Conservation (phyloP, 1,140 invertebrate genomes). For the Ephestia elutella region DNA sequence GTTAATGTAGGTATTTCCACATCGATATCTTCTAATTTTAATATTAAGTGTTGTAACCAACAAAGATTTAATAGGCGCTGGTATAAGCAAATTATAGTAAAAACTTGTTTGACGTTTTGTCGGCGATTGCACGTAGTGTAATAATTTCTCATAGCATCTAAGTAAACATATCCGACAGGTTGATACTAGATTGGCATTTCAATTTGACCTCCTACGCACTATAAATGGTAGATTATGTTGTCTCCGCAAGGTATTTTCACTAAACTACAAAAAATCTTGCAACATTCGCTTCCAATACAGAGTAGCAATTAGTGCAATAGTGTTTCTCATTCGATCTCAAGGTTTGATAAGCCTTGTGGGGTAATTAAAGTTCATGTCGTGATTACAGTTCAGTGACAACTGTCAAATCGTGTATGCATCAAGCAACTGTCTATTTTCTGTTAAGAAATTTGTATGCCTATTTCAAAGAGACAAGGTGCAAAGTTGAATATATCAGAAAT, state of each 20-base stretch:
- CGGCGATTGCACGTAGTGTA: neutral
- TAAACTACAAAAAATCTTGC: no score
- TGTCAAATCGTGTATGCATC: conserved; percentile 10
- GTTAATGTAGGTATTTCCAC: no score
- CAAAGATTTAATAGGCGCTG: neutral
- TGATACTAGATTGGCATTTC: neutral
- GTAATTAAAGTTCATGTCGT: conserved; percentile 15
- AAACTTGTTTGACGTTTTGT: neutral
- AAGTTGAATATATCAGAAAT: conserved; percentile 16
- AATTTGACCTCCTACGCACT: neutral
- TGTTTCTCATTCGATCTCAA: neutral
- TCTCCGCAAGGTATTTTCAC: no score
- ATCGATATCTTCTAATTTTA: neutral
- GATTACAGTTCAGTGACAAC: conserved; percentile 14
- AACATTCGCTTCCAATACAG: no score
- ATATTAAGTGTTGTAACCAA: neutral
- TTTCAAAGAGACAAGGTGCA: conserved; percentile 15
- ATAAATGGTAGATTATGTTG: neutral
- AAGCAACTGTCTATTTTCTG: neutral
- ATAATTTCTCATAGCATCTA: neutral
- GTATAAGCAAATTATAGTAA: neutral
- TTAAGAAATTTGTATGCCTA: neutral
- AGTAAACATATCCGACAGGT: no score
- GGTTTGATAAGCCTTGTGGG: conserved; percentile 3
- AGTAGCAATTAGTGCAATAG: neutral